Evolutionary conservation across 2,888 invertebrate species (phyloP).

Genomic region (Palloptera scutellata): DNA sequence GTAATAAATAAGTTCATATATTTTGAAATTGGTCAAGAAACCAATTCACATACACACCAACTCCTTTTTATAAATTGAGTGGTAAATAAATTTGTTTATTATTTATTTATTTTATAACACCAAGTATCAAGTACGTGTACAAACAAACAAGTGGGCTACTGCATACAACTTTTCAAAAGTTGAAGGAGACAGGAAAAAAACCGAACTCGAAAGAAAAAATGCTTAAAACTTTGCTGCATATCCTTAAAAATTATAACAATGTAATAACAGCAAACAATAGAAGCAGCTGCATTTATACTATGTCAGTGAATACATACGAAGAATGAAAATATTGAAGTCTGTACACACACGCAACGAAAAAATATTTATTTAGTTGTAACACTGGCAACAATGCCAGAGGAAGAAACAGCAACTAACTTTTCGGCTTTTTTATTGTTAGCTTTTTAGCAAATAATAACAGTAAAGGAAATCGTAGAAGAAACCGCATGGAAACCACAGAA

Average conservation of each 20-base stretch:
- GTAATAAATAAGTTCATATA: too few species aligned
- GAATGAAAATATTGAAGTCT: too few species aligned
- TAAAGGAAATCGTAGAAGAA: slow-evolving; percentile 29
- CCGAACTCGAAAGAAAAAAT: background rate
- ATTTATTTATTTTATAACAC: background rate
- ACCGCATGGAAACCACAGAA: slow-evolving; percentile 8
- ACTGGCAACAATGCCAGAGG: too few species aligned
- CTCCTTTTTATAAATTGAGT: background rate
- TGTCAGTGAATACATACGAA: background rate
- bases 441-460: slow-evolving; percentile 32
- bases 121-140: background rate
- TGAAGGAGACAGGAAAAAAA: background rate
- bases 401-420: too few species aligned
- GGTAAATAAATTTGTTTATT: background rate
- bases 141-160: slow-evolving; percentile 4
- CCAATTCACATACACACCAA: too few species aligned
- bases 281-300: slow-evolving; percentile 14
- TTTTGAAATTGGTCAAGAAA: too few species aligned
- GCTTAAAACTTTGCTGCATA: background rate
- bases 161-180: background rate
- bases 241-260: slow-evolving; percentile 14
- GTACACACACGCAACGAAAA: too few species aligned
- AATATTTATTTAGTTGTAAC: too few species aligned
- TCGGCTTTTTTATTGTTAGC: slow-evolving; percentile 15
- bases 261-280: slow-evolving; percentile 13